A percentile compares a stretch with the other conserved stretches of the same genome.
Conservation (phyloP, 2,113 vertebrate species). For the Coturnix japonica region DNA sequence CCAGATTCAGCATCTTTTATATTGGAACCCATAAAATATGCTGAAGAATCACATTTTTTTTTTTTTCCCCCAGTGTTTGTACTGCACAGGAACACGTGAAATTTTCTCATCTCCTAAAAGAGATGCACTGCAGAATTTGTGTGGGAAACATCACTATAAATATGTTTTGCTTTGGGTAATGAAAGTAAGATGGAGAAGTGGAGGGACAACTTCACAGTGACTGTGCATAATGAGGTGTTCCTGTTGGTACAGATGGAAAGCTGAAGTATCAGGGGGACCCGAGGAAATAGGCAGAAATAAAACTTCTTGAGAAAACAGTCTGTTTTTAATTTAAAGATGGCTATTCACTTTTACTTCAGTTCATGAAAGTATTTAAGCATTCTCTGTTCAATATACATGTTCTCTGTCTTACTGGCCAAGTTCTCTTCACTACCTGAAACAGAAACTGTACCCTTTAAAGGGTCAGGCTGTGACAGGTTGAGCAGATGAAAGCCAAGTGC, state of each 20-base stretch:
- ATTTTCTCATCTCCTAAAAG: background rate
- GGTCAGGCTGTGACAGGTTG: background rate
- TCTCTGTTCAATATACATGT: background rate
- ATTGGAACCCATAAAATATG: background rate
- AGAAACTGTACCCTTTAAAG: background rate
- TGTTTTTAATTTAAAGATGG: background rate
- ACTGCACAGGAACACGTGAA: background rate
- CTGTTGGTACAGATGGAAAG: background rate
- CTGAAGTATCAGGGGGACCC: background rate
- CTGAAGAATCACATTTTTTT: background rate
- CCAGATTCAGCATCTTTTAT: background rate
- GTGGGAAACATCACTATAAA: background rate
- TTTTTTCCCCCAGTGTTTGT: background rate
- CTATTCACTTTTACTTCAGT: background rate
- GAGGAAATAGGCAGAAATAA: background rate
- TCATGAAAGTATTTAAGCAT: background rate
- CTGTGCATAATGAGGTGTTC: rapidly evolving
- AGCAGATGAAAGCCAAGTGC: background rate
- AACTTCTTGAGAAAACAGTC: background rate
- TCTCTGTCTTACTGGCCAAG: background rate
- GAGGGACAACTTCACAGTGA: background rate
- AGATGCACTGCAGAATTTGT: background rate
- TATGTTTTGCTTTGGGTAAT: background rate
- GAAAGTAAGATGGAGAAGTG: background rate
- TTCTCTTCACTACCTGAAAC: background rate